A percentile compares a stretch with the other conserved stretches of the same genome.
Conservation (phyloP, 2,888 invertebrate genomes). For the Agriopis aurantiaria region DNA sequence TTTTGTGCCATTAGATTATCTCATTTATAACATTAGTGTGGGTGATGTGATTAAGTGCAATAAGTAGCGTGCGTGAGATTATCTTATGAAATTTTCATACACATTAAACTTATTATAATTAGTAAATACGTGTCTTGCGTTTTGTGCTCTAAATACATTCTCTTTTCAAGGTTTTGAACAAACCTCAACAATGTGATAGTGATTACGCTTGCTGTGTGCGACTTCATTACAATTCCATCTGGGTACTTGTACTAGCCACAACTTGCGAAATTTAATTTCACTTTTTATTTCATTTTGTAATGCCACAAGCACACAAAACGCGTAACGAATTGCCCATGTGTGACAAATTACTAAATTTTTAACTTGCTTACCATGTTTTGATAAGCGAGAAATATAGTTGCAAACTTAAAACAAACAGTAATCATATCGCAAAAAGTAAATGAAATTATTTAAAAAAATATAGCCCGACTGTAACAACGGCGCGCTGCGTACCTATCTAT, state of each 20-base stretch:
- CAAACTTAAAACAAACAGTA: not conserved
- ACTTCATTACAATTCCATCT: constrained; percentile 12
- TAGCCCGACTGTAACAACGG: no score
- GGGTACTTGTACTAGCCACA: not conserved
- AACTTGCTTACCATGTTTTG: not conserved
- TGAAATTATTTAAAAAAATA: no score
- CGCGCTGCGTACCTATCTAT: no score
- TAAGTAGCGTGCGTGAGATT: not conserved
- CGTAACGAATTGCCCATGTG: constrained; percentile 8
- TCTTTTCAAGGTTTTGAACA: constrained; percentile 6
- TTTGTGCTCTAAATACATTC: constrained; percentile 13
- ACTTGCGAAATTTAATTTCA: constrained; percentile 16
- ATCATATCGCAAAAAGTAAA: no score
- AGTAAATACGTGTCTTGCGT: constrained; percentile 7
- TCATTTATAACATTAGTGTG: no score
- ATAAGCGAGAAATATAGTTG: not conserved
- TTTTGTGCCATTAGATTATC: no score
- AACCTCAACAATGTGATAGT: not conserved
- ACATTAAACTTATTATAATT: constrained; percentile 8
- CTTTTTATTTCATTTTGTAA: constrained; percentile 10
- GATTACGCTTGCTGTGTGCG: constrained; percentile 2
- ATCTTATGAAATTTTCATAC: constrained; percentile 4
- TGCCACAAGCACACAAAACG: constrained; percentile 9
- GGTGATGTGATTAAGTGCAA: not conserved
- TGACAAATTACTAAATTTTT: constrained; percentile 5